Evolutionary conservation across 2,797 vertebrate genomes (phyloP), one percentile per base, ranked within the genome.

Genomic region (Gobionotothen gibberifrons): DNA sequence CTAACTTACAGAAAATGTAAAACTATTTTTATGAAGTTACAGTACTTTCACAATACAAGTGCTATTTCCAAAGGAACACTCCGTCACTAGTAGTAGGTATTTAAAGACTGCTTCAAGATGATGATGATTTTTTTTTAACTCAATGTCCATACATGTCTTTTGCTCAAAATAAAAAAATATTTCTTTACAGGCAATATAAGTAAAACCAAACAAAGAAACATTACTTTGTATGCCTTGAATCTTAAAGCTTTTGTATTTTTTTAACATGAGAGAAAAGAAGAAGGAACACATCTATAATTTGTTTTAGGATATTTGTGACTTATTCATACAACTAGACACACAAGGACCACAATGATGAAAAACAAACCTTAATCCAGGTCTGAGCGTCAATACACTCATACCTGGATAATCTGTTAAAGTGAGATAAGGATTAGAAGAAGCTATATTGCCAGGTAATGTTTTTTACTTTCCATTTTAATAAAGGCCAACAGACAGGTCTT

Each of bases 31-130:
- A 40, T 19, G 39, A 5, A 40, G 11, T 40, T 39, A 13, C 55
- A 57, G 39, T 39, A 56, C 17, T 21, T 21, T 52, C 26, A 26
- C 4, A 5, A 26, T 26, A 26, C 51, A 72, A 87, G 65, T 22
- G 47, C 67, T 71, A 76, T 82, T 85, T 84, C 53, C 48, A 73
- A 56, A 56, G 53, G 51, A 70, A 72, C 55, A 66, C 52, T 56
- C 79, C 82, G 75, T 89, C 82, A 86, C 61, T 26, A 15, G 54
- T 9, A 7, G 32, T n/a, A 22, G 42, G 57, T 54, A 69, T 64
- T 14, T 29, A 40, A 36, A 47, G 19, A 21, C 39, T 21, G 46
- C 46, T 73, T 29, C 43, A 46, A 57, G 58, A 84, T 21, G 36
- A 69, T 29, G 55, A 82, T 66, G 74, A 26, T 36, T 36, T 36